Evolutionary conservation across 2,113 vertebrate genomes (phyloP).

Genomic region (Nothocercus julius): DNA sequence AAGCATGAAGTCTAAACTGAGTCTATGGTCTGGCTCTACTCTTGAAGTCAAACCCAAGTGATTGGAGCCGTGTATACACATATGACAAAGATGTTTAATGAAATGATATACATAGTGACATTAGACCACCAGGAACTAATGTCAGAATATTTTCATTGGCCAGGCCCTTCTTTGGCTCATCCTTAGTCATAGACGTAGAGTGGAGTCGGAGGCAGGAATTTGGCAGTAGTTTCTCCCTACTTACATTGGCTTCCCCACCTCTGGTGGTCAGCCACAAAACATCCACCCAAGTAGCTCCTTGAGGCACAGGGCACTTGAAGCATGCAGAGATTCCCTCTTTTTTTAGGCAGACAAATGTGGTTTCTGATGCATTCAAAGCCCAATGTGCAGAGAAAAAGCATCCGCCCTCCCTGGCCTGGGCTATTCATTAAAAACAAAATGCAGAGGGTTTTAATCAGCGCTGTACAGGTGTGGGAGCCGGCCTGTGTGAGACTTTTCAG

Average conservation of each 20-base stretch:
- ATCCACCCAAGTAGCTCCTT: neutral
- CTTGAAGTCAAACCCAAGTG: constrained; percentile 21
- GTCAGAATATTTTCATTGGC: constrained; percentile 58
- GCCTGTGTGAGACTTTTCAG: neutral
- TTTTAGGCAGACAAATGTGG: neutral
- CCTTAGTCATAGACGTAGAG: neutral
- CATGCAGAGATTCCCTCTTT: neutral
- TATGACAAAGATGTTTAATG: constrained; percentile 20
- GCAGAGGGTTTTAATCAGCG: neutral
- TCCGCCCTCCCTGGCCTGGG: neutral
- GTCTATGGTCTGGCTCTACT: constrained; percentile 14
- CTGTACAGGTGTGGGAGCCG: neutral
- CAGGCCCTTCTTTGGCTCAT: constrained; percentile 9
- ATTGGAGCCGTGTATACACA: constrained; percentile 32
- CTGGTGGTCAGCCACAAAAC: neutral
- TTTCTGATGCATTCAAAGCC: neutral
- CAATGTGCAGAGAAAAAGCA: neutral
- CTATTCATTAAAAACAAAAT: neutral
- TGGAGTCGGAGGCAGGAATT: neutral
- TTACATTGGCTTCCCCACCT: neutral
- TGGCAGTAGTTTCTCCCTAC: neutral
- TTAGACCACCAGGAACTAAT: constrained; percentile 35
- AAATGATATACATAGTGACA: constrained; percentile 45
- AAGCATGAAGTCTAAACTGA: constrained; percentile 22
- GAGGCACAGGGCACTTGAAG: neutral